Percentiles rank a stretch among this genome's conserved stretches.
Conservation (phyloP, 2,888 invertebrate species). For the Luperina nickerlii region DNA sequence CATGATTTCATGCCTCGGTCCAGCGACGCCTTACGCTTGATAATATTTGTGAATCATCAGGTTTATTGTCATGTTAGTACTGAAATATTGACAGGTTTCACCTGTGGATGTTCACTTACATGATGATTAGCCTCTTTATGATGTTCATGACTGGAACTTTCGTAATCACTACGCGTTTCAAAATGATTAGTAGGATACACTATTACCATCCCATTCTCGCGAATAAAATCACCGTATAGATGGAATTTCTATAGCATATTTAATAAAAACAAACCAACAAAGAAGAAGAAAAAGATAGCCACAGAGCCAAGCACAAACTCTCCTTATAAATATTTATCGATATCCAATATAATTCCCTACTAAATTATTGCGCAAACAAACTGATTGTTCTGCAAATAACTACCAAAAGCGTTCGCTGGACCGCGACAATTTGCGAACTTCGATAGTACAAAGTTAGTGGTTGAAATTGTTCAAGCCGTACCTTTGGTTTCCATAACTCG, state of each 20-base stretch:
- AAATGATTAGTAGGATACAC: neutral
- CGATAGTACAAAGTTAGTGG: constrained; percentile 79
- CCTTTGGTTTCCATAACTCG: constrained; percentile 52
- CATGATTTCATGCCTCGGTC: neutral
- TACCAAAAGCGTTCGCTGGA: constrained; percentile 70
- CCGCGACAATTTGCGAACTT: constrained; percentile 77
- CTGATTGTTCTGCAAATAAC: constrained; percentile 59
- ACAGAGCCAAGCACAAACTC: neutral
- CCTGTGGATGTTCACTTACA: neutral
- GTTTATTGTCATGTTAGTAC: neutral
- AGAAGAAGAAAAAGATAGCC: neutral
- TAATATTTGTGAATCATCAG: neutral
- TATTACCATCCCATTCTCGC: neutral
- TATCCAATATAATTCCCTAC: constrained; percentile 42
- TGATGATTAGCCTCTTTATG: neutral
- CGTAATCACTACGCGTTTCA: too few species aligned
- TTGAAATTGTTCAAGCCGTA: constrained; percentile 67
- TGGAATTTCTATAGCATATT: neutral
- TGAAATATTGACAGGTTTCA: neutral
- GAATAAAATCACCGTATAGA: neutral
- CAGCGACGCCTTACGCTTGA: neutral
- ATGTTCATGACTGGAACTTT: neutral
- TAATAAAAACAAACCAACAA: neutral
- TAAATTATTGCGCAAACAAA: constrained; percentile 53
- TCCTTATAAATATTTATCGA: constrained; percentile 47